phyloP scores from a whole-genome alignment of 2,888 invertebrate genomes.

The Tipula lateralis region DNA sequence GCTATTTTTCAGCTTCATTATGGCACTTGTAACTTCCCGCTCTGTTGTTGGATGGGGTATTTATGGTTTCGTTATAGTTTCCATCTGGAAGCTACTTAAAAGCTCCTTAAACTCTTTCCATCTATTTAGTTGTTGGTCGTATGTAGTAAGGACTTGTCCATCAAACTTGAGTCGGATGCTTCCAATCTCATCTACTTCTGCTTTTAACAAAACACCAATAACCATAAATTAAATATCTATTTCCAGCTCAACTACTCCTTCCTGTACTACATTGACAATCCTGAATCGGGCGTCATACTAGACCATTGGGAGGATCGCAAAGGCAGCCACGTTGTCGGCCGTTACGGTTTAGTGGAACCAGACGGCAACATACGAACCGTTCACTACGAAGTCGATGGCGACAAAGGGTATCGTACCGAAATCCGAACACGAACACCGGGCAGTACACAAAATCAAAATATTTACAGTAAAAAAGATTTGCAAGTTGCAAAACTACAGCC shows the following conservation, averaged over 20 bases:
- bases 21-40: no score
- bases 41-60: no score
- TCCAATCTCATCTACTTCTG: no score
- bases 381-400: conserved; percentile 42
- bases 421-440: conserved; percentile 42
- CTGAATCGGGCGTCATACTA: conserved; percentile 41
- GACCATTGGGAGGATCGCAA: conserved; percentile 44
- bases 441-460: conserved; percentile 30
- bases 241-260: conserved; percentile 42
- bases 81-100: no score
- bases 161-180: no score
- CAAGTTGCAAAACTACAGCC: conserved; percentile 39
- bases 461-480: neutral
- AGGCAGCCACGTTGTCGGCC: conserved; percentile 41
- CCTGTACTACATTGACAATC: conserved; percentile 43
- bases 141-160: no score
- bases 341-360: conserved; percentile 43
- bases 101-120: no score
- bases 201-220: no score
- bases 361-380: conserved; percentile 44
- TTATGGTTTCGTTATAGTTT: no score
- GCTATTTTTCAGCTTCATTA: no score
- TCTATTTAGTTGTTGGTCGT: no score
- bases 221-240: no score
- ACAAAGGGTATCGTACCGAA: conserved; percentile 41